Conservation (phyloP, 2,888 invertebrate species). For the Palloptera scutellata region DNA sequence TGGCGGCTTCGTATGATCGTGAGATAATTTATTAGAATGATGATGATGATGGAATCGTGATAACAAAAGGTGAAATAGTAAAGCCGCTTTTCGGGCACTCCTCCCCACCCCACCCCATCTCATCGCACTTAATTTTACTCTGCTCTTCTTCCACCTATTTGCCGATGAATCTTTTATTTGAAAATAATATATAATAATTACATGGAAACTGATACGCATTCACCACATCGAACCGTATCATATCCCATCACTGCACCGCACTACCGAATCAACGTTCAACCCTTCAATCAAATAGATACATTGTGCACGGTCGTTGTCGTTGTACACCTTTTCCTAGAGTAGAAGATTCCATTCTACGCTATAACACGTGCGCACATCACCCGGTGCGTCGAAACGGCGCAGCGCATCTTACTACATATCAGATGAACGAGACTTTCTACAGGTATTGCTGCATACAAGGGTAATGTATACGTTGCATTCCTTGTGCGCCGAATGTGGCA, state of each 20-base stretch:
- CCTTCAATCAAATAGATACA: not conserved
- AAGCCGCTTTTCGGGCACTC: too few species aligned
- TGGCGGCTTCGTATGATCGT: constrained; percentile 40
- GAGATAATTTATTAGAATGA: constrained; percentile 8
- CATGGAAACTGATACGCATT: constrained; percentile 37
- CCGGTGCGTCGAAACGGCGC: constrained; percentile 15
- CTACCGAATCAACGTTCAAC: constrained; percentile 20
- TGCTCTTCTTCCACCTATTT: too few species aligned
- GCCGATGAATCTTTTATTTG: constrained; percentile 39
- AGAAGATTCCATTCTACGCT: constrained; percentile 31
- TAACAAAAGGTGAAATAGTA: too few species aligned
- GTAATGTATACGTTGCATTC: too few species aligned
- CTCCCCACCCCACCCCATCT: too few species aligned
- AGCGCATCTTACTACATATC: constrained; percentile 24
- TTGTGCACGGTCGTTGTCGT: not conserved
- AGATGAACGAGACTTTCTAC: constrained; percentile 23
- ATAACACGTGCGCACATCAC: constrained; percentile 30
- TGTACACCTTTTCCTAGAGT: not conserved
- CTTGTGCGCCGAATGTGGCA: constrained; percentile 12
- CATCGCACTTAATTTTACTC: too few species aligned
- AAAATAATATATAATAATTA: constrained; percentile 59
- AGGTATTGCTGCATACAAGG: constrained; percentile 36
- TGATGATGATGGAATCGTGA: constrained; percentile 7
- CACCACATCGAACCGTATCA: not conserved
- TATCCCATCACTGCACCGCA: constrained; percentile 10